Conservation (phyloP, 2,888 invertebrate species). For the Cremastinae sp. region DNA sequence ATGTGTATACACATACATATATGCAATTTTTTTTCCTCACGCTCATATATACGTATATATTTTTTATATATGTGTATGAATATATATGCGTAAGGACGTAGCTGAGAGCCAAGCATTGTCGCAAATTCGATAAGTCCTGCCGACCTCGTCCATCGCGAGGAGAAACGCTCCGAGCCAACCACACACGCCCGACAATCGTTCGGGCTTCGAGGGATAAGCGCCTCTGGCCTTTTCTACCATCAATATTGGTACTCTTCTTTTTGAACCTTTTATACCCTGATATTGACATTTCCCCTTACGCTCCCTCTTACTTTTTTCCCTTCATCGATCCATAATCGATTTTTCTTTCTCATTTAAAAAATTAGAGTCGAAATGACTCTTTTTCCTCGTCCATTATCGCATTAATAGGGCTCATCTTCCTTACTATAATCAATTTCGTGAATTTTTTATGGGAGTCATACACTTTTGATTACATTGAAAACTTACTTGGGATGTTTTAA, state of each 20-base stretch:
- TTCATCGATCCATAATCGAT: constrained; percentile 4
- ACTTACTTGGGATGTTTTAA: too few relatives aligned
- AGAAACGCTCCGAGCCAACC: constrained; percentile 49
- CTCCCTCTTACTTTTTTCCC: not conserved
- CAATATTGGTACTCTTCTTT: constrained; percentile 24
- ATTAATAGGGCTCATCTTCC: too few relatives aligned
- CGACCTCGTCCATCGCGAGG: constrained; percentile 56
- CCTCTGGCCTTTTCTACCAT: constrained; percentile 27
- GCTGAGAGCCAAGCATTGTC: constrained; percentile 59
- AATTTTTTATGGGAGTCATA: too few relatives aligned
- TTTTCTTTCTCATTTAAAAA: constrained; percentile 1
- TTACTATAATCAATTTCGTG: too few relatives aligned
- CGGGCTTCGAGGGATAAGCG: constrained; percentile 33
- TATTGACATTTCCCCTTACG: constrained; percentile 22
- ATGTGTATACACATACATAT: not conserved
- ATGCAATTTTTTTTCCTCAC: too few relatives aligned
- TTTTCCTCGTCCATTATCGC: too few relatives aligned
- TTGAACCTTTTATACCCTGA: constrained; percentile 23
- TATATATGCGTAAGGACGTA: constrained; percentile 38
- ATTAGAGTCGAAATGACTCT: too few relatives aligned
- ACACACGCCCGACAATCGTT: constrained; percentile 41
- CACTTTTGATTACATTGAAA: too few relatives aligned
- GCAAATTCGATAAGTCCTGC: constrained; percentile 54
- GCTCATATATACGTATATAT: constrained; percentile 6
- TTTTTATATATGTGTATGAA: constrained; percentile 16